Evolutionary conservation across 2,797 vertebrate species (phyloP), one percentile per base, ranked within the genome.

Genomic region (Pitangus sulphuratus): DNA sequence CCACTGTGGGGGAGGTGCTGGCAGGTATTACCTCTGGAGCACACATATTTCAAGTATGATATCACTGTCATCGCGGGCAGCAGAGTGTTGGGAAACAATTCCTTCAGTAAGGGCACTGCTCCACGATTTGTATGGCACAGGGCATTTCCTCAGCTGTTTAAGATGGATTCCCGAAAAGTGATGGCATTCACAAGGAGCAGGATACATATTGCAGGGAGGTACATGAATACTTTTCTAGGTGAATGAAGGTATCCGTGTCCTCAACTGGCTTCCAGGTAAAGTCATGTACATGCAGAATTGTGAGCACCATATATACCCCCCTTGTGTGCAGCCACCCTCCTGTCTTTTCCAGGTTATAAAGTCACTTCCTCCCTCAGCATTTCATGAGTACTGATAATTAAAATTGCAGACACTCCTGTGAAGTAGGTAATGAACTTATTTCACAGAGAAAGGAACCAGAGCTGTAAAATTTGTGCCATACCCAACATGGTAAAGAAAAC

Each of bases 161-260:
- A 76, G 47, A 33, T 5, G 37, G 37, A 47, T 65, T 91, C 40
- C 37, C 33, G 28, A 50, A 35, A 66, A 84, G 24, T 20, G 35
- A 9, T 11, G 19, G 11, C 24, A 35, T 72, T 76, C 45, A 35
- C 11, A 9, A n/a, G 40, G 26, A 69, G n/a, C 9, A 79, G 42
- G 48, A 53, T 0, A 0, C 40, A 8, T 53, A 35, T 33, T 5
- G 1, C 4, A 40, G 19, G 12, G 24, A 64, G 40, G 14, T 31
- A 30, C 8, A 17, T 15, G 25, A 33, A n/a, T 39, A 47, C 20
- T 66, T 21, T 62, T 44, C 20, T 56, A 66, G 53, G 14, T 3
- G 7, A 78, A 28, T 37, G 57, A 93, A 84, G 14, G 50, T 72
- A 16, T 25, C 30, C 1, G 1, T n/a, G 53, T 40, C n/a, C 30